Percentiles rank a stretch among this genome's conserved stretches.
Evolutionary conservation across 2,113 vertebrate species (phyloP).

Genomic region (Pholis gunnellus): DNA sequence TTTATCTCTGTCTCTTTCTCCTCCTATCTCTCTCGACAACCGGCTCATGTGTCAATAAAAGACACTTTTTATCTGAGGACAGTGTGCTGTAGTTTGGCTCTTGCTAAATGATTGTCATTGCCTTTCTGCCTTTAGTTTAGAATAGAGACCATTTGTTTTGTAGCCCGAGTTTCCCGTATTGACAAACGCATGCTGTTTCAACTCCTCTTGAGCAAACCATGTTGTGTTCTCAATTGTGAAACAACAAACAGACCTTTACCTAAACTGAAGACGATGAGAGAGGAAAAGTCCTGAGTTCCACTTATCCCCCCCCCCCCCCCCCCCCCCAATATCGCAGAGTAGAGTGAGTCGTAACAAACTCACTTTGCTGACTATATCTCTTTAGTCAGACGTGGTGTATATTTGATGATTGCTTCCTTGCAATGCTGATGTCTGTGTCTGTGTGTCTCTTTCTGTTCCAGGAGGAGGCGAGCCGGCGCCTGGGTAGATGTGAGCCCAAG

Average conservation of each 20-base stretch:
- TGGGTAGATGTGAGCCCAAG: conserved; percentile 86
- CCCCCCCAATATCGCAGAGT: background rate
- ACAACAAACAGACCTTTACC: background rate
- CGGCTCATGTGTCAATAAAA: conserved; percentile 11
- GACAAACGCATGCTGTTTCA: background rate
- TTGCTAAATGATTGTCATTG: background rate
- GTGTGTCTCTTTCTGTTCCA: conserved; percentile 57
- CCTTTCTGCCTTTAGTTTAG: background rate
- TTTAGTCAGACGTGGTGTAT: background rate
- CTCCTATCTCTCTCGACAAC: background rate
- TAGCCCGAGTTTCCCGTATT: background rate
- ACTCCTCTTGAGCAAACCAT: background rate
- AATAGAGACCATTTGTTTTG: background rate
- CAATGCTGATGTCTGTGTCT: conserved; percentile 12
- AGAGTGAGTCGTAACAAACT: conserved; percentile 1
- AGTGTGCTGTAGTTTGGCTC: background rate
- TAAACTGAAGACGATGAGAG: background rate
- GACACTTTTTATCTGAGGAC: conserved; percentile 16
- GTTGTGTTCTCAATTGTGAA: background rate
- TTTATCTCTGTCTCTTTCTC: background rate
- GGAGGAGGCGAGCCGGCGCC: conserved; percentile 84
- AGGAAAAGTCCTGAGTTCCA: background rate
- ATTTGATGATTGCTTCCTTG: conserved; percentile 12
- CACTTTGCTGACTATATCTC: background rate
- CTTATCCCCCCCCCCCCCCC: background rate